Base-by-base conservation (phyloP, 2,888 invertebrate genomes). In the Cerceris ruficornis region DNA sequence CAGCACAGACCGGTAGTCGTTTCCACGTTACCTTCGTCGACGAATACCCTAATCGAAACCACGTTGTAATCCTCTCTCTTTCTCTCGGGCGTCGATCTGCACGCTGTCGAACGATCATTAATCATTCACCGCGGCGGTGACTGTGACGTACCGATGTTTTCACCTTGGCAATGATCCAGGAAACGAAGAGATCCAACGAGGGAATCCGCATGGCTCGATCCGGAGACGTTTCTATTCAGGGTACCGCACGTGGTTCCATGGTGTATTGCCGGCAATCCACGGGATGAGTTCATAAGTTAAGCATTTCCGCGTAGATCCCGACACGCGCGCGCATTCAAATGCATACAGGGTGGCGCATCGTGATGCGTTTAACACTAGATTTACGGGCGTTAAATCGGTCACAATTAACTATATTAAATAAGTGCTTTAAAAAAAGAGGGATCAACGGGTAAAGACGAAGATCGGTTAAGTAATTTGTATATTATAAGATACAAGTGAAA, bases 131-230 rank as follows among this genome's bases (percentile, higher is more conserved):
- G 58, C 64, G 28, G 68, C 83, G 77, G 72, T 75, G 75, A 83
- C 84, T 81, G 84, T 77, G 87, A 88, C 86, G 83, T 80, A 86
- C 78, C 83, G 85, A 88, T 89, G 88, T 90, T 89, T 89, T 87
- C 88, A 89, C 90, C 90, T 88, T 88, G 88, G 87, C 89, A 88
- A 87, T 89, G 90, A 89, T 90, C 88, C 87, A 88, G 89, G 90
- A 89, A 90, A 89, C 85, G 81, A 67, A 57, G 79, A 67, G 81
- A 68, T 73, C 73, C 75, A 43, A 67, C 82, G 79, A 69, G 80
- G 57, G 76, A 69, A 83, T 77, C 80, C 77, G 74, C 83, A 65
- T 75, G 67, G 76, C 75, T 81, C 78, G 77, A 81, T 83, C 82
- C 84, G 69, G 81, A 80, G 87, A 89, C 86, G 81, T 86, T 88